Percentiles rank a stretch among this genome's conserved stretches.
Evolutionary conservation across 2,113 vertebrate species (phyloP).

Genomic region (Smithornis capensis): DNA sequence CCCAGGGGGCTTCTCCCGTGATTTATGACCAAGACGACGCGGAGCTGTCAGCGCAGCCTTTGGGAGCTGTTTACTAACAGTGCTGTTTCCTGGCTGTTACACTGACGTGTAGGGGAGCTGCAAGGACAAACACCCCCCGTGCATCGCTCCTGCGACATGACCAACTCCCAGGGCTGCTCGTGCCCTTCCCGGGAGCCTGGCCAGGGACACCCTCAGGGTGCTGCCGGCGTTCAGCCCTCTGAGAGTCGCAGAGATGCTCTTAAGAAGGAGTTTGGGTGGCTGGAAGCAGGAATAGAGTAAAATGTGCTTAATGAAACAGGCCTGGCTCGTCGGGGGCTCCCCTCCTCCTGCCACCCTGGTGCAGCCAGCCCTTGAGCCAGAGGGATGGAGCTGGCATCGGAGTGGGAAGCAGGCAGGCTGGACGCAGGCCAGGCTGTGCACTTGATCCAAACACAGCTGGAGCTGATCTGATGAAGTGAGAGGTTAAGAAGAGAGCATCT

Average conservation of each 20-base stretch:
- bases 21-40: not conserved
- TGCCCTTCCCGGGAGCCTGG: not conserved
- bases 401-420: constrained; percentile 43
- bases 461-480: constrained; percentile 80
- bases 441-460: constrained; percentile 81
- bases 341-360: not conserved
- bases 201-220: not conserved
- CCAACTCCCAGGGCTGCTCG: not conserved
- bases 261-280: accelerated
- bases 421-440: constrained; percentile 47
- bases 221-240: not conserved
- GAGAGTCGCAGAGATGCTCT: not conserved
- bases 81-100: not conserved
- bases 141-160: accelerated
- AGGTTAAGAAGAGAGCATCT: constrained; percentile 78
- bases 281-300: not conserved
- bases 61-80: not conserved
- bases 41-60: not conserved
- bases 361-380: not conserved
- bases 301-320: not conserved
- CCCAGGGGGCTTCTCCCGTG: not conserved
- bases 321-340: not conserved
- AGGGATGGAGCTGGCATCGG: constrained; percentile 71
- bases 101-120: accelerated
- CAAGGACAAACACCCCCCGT: not conserved